Conservation (phyloP, 2,797 vertebrate genomes). For the Psittacula derbiana region DNA sequence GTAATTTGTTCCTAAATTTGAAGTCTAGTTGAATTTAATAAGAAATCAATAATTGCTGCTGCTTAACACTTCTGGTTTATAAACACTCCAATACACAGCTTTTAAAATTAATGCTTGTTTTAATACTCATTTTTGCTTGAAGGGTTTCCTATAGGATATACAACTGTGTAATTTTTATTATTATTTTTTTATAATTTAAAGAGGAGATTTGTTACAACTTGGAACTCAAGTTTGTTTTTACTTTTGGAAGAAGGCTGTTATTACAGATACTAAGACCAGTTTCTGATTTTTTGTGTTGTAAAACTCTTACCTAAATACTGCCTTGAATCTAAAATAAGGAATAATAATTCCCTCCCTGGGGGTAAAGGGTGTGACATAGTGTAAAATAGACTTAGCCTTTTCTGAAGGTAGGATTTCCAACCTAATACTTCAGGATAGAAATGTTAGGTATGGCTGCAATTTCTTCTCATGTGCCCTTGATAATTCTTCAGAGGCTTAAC, state of each 20-base stretch:
- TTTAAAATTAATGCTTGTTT: constrained; percentile 23
- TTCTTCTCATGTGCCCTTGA: neutral
- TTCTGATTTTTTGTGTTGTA: neutral
- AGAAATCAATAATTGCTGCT: constrained; percentile 27
- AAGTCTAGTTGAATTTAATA: neutral
- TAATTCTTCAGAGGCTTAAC: neutral
- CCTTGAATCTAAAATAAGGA: neutral
- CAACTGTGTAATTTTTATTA: neutral
- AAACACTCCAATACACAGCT: constrained; percentile 55
- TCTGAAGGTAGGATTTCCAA: neutral
- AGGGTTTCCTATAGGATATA: neutral
- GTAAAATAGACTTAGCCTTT: neutral
- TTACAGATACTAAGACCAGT: neutral
- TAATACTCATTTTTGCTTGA: constrained; percentile 14
- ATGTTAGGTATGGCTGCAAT: neutral
- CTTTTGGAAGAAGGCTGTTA: constrained; percentile 8
- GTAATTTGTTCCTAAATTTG: constrained; percentile 20
- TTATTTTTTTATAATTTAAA: neutral
- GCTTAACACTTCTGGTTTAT: constrained; percentile 65
- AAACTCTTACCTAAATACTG: neutral
- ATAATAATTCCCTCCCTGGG: neutral
- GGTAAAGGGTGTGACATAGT: neutral
- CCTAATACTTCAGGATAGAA: neutral
- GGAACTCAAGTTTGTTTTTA: neutral
- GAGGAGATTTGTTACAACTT: neutral